These are phyloP conservation scores for Criorhina ranunculi DNA, from an alignment of 2,888 invertebrate species.

Conservation along the genomic window DNA sequence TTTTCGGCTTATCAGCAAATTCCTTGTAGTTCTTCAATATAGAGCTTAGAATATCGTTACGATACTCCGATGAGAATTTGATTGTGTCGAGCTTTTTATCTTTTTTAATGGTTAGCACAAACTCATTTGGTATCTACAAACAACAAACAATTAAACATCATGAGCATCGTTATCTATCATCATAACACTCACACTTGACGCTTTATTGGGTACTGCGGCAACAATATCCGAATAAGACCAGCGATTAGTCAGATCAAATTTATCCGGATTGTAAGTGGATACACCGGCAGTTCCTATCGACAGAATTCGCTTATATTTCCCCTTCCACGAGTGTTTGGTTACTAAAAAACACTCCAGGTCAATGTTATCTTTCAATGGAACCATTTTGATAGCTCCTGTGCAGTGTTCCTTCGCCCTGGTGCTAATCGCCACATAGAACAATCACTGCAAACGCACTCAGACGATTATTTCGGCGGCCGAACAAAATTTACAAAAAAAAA, in stretches of 20 bases:
- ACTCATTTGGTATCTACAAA: conserved; percentile 87
- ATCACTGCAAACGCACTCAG: conserved; percentile 35
- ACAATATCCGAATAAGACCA: conserved; percentile 94
- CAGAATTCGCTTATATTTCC: conserved; percentile 99
- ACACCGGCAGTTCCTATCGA: conserved; percentile 98
- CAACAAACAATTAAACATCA: conserved; percentile 25
- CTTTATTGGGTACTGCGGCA: conserved; percentile 88
- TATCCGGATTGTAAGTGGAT: conserved; percentile 98
- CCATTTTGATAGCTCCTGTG: conserved; percentile 78
- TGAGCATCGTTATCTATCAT: conserved; percentile 62
- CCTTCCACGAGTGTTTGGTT: conserved; percentile 99
- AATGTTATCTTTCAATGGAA: conserved; percentile 90
- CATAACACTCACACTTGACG: conserved; percentile 83
- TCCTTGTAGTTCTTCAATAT: conserved; percentile 92
- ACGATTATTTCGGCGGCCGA: conserved; percentile 9
- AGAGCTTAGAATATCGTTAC: conserved; percentile 95
- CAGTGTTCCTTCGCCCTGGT: conserved; percentile 31
- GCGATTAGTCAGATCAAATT: conserved; percentile 96
- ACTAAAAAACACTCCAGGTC: conserved; percentile 98
- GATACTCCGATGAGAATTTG: conserved; percentile 98
- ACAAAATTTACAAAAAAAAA: not conserved
- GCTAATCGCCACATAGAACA: conserved; percentile 73
- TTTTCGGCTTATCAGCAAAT: conserved; percentile 93
- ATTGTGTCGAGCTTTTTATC: conserved; percentile 96
- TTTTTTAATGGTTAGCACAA: conserved; percentile 93